These are phyloP conservation scores for Dromaius novaehollandiae DNA, from an alignment of 2,113 vertebrate genomes.

Conservation along the genomic window DNA sequence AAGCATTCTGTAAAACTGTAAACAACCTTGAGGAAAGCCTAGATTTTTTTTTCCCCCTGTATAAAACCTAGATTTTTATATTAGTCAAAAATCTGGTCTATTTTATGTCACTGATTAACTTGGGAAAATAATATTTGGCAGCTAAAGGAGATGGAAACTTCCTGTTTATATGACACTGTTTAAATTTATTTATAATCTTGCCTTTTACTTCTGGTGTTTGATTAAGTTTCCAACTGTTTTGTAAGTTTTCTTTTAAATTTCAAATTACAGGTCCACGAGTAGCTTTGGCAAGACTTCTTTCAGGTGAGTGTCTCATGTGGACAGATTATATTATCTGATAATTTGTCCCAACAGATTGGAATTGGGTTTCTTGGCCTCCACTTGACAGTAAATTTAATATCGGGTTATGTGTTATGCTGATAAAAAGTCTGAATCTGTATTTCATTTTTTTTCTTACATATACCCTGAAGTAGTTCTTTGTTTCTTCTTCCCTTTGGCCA, in stretches of 20 bases:
- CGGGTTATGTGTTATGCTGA: not conserved
- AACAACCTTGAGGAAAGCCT: not conserved
- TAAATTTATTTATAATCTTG: not conserved
- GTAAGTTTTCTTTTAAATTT: constrained; percentile 70
- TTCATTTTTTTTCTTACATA: not conserved
- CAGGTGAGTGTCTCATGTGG: constrained; percentile 74
- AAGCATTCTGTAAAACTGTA: not conserved
- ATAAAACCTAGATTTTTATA: not conserved
- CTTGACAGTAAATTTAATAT: not conserved
- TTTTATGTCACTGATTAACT: not conserved
- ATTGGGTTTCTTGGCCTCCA: not conserved
- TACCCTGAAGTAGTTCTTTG: not conserved
- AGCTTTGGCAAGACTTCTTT: constrained; percentile 82
- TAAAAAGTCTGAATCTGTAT: not conserved
- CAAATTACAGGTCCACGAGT: constrained; percentile 73
- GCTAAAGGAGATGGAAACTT: not conserved
- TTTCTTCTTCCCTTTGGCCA: not conserved
- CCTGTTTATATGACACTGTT: not conserved
- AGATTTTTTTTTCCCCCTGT: not conserved
- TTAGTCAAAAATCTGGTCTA: not conserved
- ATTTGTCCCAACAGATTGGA: not conserved
- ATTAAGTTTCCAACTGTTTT: not conserved
- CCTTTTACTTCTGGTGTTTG: not conserved
- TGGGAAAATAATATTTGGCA: not conserved
- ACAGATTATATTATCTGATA: not conserved